Conservation (phyloP, 2,888 invertebrate species). For the Chymomyza procnemis region DNA sequence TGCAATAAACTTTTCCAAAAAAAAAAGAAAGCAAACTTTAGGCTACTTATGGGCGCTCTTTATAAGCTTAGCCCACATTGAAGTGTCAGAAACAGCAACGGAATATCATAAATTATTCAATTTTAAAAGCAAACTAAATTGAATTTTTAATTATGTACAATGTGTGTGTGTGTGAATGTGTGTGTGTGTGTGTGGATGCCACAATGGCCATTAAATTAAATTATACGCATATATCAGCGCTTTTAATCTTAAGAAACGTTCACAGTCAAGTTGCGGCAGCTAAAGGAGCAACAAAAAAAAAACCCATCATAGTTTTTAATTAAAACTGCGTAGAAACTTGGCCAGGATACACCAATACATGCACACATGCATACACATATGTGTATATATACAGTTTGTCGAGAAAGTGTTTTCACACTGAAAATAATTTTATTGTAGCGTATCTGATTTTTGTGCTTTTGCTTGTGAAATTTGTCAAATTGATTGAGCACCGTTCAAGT, state of each 20-base stretch:
- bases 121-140: conserved; percentile 47
- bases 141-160: conserved; percentile 55
- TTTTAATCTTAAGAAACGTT: conserved; percentile 49
- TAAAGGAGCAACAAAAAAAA: conserved; percentile 38
- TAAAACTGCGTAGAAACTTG: conserved; percentile 38
- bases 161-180: conserved; percentile 13
- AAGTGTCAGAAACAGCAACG: background rate
- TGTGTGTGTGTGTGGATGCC: conserved; percentile 11
- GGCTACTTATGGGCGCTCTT: background rate
- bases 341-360: background rate
- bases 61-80: background rate
- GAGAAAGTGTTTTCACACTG: too few species aligned
- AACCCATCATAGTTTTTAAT: conserved; percentile 59
- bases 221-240: conserved; percentile 48
- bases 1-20: background rate
- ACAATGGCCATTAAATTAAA: conserved; percentile 50
- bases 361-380: background rate
- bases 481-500: too few species aligned
- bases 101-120: conserved; percentile 44
- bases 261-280: background rate
- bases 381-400: too few species aligned
- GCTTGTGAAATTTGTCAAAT: too few species aligned
- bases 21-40: background rate
- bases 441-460: too few species aligned
- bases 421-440: too few species aligned